Base-by-base conservation (phyloP, 2,113 vertebrate species). In the Microtus oregoni region DNA sequence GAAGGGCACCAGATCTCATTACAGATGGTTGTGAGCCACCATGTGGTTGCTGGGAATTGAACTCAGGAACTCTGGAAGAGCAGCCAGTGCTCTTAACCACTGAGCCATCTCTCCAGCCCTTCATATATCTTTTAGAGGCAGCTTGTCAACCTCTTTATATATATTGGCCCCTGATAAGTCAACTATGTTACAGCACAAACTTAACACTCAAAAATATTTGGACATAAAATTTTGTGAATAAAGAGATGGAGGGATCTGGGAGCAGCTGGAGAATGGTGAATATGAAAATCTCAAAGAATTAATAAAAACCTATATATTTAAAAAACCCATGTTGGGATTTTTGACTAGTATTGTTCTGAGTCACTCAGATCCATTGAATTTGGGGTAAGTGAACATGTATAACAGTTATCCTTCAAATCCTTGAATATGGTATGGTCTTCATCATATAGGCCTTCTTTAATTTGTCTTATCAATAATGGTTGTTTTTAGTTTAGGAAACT, bases 341-440 rank as follows among this genome's bases (percentile, higher is more conserved):
- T 95, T 95, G 78, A 85, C 67, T 92, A 47, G 24, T 65, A 91
- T 5, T 93, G 26, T 89, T 92, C 94, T 91, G 83, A 87, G 89
- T 70, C 30, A 86, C 11, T 35, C 28, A 70, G 50, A 50, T 93
- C 35, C 77, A 72, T 30, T 95, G 44, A 61, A 58, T 85, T 86
- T 92, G 28, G 55, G 22, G 28, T 85, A 65, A 72, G 65, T 81
- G 52, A 30, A 73, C 14, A 92, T 77, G 9, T 96, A 86, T 92
- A 86, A 44, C 35, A 91, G 41, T 89, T 47, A 72, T 7, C 17
- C 41, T 92, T 93, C 70, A 12, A 91, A 3, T 89, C 50, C 38
- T 58, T 65, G 17, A 92, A 94, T 92, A 78, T 73, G 86, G 5
- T 47, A 94, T 77, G 26, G 55, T 96, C 91, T 91, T 90, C 32